Percentiles rank a stretch among this genome's conserved stretches.
phyloP scores from a whole-genome alignment of 2,888 invertebrate species.

The Eubasilissa splendida region DNA sequence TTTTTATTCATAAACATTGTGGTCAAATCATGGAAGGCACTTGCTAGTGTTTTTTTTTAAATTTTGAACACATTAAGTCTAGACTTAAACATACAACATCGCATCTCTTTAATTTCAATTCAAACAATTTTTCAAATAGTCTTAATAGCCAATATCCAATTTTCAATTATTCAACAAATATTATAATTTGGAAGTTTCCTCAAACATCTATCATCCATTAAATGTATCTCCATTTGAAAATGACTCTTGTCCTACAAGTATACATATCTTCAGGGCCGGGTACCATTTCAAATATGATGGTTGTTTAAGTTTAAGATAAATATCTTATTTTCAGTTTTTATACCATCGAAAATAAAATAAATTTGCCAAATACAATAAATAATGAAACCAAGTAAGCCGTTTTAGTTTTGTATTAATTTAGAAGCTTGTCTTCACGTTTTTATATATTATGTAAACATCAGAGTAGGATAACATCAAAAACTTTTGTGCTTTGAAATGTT shows the following conservation, averaged over 20 bases:
- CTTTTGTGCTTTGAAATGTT: no score
- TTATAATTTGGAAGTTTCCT: constrained; percentile 53
- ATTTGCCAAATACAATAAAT: no score
- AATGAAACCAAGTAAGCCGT: no score
- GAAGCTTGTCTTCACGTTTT: no score
- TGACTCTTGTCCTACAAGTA: constrained; percentile 17
- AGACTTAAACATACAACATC: constrained; percentile 74
- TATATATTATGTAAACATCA: no score
- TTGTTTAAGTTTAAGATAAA: no score
- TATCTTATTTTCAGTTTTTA: no score
- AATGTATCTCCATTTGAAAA: constrained; percentile 16
- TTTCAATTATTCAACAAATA: constrained; percentile 55
- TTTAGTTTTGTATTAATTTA: no score
- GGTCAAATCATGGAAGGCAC: constrained; percentile 83
- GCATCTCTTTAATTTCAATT: constrained; percentile 56
- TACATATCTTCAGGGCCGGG: not conserved
- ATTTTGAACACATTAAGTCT: constrained; percentile 85
- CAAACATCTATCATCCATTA: constrained; percentile 34
- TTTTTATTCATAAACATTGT: constrained; percentile 63
- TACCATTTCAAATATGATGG: not conserved
- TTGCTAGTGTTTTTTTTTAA: constrained; percentile 81
- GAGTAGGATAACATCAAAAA: no score
- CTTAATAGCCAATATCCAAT: constrained; percentile 51
- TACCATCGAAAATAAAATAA: no score
- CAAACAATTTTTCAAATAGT: constrained; percentile 50